Percentiles rank a stretch among this genome's conserved stretches.
Evolutionary conservation across 1,140 invertebrate species (phyloP).

Genomic region (Drosophila pruinosa): DNA sequence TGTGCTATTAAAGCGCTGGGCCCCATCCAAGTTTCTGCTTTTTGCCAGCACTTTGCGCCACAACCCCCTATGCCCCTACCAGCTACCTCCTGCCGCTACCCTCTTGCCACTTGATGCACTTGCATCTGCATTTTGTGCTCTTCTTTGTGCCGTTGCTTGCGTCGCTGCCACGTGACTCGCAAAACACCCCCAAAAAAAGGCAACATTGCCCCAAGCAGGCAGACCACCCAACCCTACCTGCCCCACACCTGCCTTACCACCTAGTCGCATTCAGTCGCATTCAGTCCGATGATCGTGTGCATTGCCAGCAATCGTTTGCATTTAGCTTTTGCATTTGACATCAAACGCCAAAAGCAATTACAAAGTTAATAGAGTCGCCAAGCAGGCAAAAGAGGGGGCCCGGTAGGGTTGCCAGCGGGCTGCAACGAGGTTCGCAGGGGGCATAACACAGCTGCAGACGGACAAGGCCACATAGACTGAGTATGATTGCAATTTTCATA

Average conservation of each 20-base stretch:
- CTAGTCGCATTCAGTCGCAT: too few species aligned
- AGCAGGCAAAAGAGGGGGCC: background rate
- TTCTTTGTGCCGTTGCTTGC: constrained; percentile 22
- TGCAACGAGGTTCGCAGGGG: background rate
- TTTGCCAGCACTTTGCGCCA: background rate
- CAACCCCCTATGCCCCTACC: background rate
- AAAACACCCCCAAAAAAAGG: background rate
- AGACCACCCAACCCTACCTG: background rate
- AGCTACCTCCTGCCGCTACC: background rate
- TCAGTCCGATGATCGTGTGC: background rate
- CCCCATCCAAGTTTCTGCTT: background rate
- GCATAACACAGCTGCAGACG: constrained; percentile 7
- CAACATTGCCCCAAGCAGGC: too few species aligned
- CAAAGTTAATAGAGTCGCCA: constrained; percentile 3
- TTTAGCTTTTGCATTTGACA: background rate
- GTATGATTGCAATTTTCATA: background rate
- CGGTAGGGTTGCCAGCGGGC: background rate
- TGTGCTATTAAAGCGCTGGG: background rate
- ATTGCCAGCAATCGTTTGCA: constrained; percentile 1
- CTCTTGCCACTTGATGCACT: background rate
- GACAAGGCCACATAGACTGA: background rate
- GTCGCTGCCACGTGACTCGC: constrained; percentile 38
- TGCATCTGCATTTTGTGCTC: background rate
- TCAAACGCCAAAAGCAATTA: constrained; percentile 4
- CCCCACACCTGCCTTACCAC: too few species aligned